phyloP scores from a whole-genome alignment of 1,140 invertebrate genomes.

The Eriocheir sinensis region DNA sequence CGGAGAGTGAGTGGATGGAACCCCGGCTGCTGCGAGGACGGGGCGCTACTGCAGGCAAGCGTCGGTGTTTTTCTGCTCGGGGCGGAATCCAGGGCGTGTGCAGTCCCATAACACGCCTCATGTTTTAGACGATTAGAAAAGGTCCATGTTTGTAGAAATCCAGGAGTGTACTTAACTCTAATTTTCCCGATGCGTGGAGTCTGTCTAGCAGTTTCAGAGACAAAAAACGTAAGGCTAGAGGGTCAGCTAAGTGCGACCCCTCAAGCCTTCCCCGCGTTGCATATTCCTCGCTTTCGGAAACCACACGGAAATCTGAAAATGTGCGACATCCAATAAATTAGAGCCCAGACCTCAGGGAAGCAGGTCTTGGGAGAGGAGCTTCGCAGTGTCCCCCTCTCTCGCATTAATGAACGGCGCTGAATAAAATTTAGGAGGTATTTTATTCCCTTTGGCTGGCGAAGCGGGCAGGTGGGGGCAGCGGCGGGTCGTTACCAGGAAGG shows the following conservation, averaged over 20 bases:
- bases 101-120: no score
- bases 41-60: neutral
- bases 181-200: no score
- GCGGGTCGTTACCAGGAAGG: slow-evolving; percentile 43
- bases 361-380: neutral
- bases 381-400: neutral
- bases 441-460: slow-evolving; percentile 20
- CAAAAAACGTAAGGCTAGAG: no score
- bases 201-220: no score
- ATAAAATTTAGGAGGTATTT: slow-evolving; percentile 18
- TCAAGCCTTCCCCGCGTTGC: no score
- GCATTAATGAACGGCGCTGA: neutral
- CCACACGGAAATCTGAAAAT: neutral
- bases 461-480: neutral
- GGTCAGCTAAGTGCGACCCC: no score
- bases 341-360: neutral
- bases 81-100: neutral
- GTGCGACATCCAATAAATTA: neutral
- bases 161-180: no score
- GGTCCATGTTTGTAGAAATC: no score
- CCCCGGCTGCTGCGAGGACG: neutral
- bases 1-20: neutral
- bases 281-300: neutral
- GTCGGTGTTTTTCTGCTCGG: neutral
- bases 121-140: no score